Conservation (phyloP, 2,797 vertebrate genomes). For the Mallotus villosus region DNA sequence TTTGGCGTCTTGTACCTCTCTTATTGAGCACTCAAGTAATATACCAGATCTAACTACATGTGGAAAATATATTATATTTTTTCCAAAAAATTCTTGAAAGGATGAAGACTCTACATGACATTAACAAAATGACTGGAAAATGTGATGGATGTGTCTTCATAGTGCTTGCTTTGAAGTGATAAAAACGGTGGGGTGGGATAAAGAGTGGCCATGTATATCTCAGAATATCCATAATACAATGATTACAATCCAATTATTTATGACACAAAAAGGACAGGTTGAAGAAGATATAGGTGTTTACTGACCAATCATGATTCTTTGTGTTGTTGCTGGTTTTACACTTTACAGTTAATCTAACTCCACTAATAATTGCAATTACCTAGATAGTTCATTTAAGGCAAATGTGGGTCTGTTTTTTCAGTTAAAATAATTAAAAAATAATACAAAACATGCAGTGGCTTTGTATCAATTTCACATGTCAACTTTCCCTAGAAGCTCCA, state of each 20-base stretch:
- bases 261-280: not conserved
- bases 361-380: no score
- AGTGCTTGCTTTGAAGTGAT: not conserved
- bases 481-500: not conserved
- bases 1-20: not conserved
- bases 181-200: not conserved
- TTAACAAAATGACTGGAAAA: not conserved
- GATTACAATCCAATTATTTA: not conserved
- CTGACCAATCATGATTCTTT: no score
- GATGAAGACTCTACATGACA: not conserved
- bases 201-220: not conserved
- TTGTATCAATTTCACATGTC: not conserved
- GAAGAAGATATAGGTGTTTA: no score
- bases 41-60: not conserved
- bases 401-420: no score
- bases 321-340: no score
- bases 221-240: not conserved
- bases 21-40: not conserved
- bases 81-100: not conserved
- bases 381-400: no score
- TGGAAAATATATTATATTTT: not conserved
- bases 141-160: not conserved
- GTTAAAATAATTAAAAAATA: not conserved
- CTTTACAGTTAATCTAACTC: no score
- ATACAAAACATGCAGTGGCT: not conserved